These are phyloP conservation scores for Drosophila seguyi DNA, from an alignment of 1,140 invertebrate genomes.

Conservation along the genomic window DNA sequence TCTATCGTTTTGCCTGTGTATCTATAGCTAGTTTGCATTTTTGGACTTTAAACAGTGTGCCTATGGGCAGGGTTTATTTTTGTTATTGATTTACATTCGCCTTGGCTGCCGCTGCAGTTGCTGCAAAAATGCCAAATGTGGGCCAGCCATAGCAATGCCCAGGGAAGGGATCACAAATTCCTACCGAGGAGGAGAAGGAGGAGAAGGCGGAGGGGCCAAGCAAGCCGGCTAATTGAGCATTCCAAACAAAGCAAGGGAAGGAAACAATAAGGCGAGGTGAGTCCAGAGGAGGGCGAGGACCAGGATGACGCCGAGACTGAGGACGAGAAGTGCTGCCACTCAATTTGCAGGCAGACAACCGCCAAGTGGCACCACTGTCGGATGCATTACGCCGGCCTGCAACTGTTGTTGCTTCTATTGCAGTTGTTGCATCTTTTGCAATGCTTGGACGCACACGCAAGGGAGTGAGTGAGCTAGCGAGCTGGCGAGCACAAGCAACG, in stretches of 20 bases:
- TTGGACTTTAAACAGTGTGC: conserved; percentile 23
- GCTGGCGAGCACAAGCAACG: conserved; percentile 50
- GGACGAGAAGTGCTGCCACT: conserved; percentile 71
- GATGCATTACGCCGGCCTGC: conserved; percentile 44
- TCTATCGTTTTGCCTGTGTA: not conserved
- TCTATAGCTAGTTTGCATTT: conserved; percentile 26
- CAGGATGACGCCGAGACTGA: conserved; percentile 16
- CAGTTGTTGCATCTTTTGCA: conserved; percentile 60
- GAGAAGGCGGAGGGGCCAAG: too few relatives aligned
- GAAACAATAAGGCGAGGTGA: conserved; percentile 29
- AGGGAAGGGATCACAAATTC: conserved; percentile 29
- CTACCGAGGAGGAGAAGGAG: not conserved
- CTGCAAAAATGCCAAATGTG: conserved; percentile 49
- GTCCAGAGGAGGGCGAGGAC: not conserved
- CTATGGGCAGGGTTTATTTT: conserved; percentile 46
- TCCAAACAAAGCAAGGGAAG: conserved; percentile 43
- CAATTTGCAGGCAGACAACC: conserved; percentile 70
- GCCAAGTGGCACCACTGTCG: conserved; percentile 72
- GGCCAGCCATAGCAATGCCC: conserved; percentile 38
- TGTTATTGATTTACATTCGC: conserved; percentile 71
- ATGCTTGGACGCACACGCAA: conserved; percentile 72
- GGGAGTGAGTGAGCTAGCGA: conserved; percentile 31
- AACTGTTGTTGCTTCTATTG: conserved; percentile 20
- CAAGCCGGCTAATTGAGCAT: conserved; percentile 71
- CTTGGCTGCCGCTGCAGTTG: conserved; percentile 32